Conservation (phyloP, 2,797 vertebrate species). For the Tangara arthus region DNA sequence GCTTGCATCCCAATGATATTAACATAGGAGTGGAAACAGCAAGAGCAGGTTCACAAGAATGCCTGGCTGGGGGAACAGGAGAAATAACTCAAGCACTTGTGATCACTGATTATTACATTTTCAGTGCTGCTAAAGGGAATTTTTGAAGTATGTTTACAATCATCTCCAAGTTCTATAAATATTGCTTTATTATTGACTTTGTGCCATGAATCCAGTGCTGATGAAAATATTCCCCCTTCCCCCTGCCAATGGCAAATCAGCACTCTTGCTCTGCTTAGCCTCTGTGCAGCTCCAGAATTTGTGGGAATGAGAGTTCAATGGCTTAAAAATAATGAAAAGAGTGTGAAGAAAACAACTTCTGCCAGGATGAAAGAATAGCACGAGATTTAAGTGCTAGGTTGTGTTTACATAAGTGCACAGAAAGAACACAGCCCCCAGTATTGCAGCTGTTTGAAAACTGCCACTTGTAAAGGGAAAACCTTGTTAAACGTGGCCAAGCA, state of each 20-base stretch:
- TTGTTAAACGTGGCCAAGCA: neutral
- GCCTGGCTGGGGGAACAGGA: neutral
- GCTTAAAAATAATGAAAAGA: constrained; percentile 39
- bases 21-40: neutral
- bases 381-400: neutral
- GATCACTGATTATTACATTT: constrained; percentile 50
- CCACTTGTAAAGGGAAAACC: neutral
- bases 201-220: neutral
- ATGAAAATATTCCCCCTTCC: neutral
- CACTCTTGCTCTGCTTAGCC: neutral
- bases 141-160: constrained; percentile 55
- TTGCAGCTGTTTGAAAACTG: neutral
- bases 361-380: neutral
- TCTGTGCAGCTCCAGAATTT: neutral
- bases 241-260: constrained; percentile 9
- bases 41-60: neutral
- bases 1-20: neutral
- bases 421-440: neutral
- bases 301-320: neutral
- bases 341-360: neutral
- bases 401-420: neutral
- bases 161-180: constrained; percentile 47
- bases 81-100: constrained; percentile 12
- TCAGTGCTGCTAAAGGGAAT: constrained; percentile 12
- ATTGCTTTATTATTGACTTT: constrained; percentile 55